Evolutionary conservation across 2,888 invertebrate genomes (phyloP).

Genomic region (Anthophora plumipes): DNA sequence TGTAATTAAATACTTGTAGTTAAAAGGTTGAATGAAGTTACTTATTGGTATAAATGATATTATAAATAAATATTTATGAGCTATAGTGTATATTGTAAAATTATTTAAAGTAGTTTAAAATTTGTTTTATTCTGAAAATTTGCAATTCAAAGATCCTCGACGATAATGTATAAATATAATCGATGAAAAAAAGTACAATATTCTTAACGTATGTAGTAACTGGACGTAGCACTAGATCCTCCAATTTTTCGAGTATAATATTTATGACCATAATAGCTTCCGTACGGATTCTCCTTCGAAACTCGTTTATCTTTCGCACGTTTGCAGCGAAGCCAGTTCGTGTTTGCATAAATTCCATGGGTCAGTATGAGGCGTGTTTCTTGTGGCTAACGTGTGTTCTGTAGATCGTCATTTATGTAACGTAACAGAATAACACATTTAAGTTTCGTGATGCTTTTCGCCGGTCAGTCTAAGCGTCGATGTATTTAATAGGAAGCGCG

Average conservation of each 20-base stretch:
- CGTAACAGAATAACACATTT: conserved; percentile 56
- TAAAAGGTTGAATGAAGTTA: too few species aligned
- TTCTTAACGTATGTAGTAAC: neutral
- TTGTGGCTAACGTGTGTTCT: conserved; percentile 34
- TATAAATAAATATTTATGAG: too few species aligned
- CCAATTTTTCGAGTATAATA: neutral
- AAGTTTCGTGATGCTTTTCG: conserved; percentile 60
- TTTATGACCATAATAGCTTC: neutral
- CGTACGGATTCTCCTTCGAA: neutral
- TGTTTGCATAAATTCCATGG: conserved; percentile 47
- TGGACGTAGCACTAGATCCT: too few species aligned
- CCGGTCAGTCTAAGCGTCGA: conserved; percentile 38
- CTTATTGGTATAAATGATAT: too few species aligned
- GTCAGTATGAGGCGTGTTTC: conserved; percentile 21
- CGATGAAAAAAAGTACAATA: too few species aligned
- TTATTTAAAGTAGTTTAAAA: too few species aligned
- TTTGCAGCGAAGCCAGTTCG: neutral
- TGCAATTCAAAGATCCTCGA: too few species aligned
- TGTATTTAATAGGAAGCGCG: conserved; percentile 55
- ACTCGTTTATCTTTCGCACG: conserved; percentile 6
- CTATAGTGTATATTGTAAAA: too few species aligned
- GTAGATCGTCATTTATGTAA: conserved; percentile 45
- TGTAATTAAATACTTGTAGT: too few species aligned
- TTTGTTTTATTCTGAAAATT: too few species aligned
- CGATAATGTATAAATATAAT: too few species aligned